phyloP scores from a whole-genome alignment of 2,797 vertebrate genomes.

The Falco columbarius region DNA sequence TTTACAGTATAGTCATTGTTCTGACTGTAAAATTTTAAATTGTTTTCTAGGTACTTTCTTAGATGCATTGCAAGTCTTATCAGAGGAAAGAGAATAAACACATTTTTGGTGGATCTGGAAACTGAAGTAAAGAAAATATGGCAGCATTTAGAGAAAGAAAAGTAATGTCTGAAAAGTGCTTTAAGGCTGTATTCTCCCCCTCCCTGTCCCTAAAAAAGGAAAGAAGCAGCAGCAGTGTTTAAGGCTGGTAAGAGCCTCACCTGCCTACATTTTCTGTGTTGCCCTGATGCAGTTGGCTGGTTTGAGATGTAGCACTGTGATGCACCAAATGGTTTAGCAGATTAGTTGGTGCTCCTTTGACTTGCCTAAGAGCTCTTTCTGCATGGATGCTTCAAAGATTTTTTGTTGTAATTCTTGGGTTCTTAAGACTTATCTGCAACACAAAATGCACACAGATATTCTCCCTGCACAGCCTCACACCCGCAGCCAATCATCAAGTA shows the following conservation, averaged over 20 bases:
- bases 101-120: not conserved
- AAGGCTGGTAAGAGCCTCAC: constrained; percentile 41
- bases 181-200: not conserved
- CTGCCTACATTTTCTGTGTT: constrained; percentile 72
- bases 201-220: too few species aligned
- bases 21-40: not conserved
- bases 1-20: not conserved
- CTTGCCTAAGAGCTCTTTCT: constrained; percentile 75
- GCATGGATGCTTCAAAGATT: constrained; percentile 69
- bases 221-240: not conserved
- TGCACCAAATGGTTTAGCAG: constrained; percentile 66
- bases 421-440: constrained; percentile 80
- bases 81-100: not conserved
- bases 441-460: constrained; percentile 24
- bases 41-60: not conserved
- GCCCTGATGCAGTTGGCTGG: constrained; percentile 47
- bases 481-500: not conserved
- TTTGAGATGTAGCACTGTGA: constrained; percentile 52
- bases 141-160: not conserved
- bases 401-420: constrained; percentile 26
- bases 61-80: not conserved
- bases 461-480: not conserved
- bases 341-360: constrained; percentile 69
- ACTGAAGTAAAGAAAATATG: not conserved
- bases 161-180: not conserved